Conservation (phyloP, 2,113 vertebrate genomes). For the Gymnocephalus cernua region DNA sequence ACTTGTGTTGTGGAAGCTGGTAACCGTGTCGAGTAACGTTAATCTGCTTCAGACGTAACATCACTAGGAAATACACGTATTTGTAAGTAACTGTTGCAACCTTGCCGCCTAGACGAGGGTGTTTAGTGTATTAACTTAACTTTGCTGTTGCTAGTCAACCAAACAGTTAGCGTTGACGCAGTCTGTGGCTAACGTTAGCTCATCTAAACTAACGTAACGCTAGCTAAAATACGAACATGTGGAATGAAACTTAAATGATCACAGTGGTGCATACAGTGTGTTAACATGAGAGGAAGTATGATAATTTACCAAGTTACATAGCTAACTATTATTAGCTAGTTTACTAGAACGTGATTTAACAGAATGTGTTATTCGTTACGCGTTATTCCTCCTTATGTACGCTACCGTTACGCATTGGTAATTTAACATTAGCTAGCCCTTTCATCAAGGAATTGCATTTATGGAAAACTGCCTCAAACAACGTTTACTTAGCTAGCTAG, state of each 20-base stretch:
- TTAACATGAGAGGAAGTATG: background rate
- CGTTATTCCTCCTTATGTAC: too few relatives aligned
- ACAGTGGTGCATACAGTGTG: background rate
- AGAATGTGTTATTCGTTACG: background rate
- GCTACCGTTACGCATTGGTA: too few relatives aligned
- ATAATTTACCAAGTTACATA: fast-evolving
- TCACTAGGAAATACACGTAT: background rate
- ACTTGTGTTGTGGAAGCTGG: background rate
- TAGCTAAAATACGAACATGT: background rate
- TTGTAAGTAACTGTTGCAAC: slow-evolving; percentile 46
- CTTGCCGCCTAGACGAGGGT: too few relatives aligned
- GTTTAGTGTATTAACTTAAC: slow-evolving; percentile 23
- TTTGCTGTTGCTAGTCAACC: slow-evolving; percentile 21
- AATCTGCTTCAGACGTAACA: background rate
- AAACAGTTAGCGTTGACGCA: slow-evolving; percentile 14
- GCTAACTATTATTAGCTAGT: too few relatives aligned
- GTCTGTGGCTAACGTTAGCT: background rate
- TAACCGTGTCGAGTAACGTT: too few relatives aligned
- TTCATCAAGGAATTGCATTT: background rate
- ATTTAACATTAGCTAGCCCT: too few relatives aligned
- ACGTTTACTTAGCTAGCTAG: background rate
- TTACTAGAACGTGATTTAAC: background rate
- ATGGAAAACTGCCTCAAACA: background rate
- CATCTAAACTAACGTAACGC: background rate
- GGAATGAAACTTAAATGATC: background rate